Evolutionary conservation across 2,797 vertebrate genomes (phyloP).

Genomic region (Amblyraja radiata): DNA sequence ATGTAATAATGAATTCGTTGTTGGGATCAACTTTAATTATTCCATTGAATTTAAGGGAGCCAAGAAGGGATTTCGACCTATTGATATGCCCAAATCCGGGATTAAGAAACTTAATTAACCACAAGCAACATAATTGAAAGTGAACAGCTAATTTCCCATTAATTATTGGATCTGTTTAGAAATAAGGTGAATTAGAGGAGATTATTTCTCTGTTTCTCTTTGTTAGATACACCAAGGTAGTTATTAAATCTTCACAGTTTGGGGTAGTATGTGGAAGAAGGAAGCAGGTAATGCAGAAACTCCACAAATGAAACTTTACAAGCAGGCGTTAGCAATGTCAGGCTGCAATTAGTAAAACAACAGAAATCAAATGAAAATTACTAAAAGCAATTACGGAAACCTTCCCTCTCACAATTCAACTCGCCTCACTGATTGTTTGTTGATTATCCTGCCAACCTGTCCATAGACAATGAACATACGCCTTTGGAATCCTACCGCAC

Average conservation of each 20-base stretch:
- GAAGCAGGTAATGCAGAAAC: not conserved
- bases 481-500: not conserved
- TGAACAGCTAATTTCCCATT: not conserved
- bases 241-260: not conserved
- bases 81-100: not conserved
- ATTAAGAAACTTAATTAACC: slow-evolving; percentile 2
- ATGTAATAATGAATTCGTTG: slow-evolving; percentile 15
- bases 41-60: not conserved
- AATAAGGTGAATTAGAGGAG: not conserved
- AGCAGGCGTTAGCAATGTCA: not conserved
- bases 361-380: not conserved
- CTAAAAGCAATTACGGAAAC: not conserved
- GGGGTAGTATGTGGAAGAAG: not conserved
- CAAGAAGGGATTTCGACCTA: not conserved
- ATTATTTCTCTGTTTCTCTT: slow-evolving; percentile 27
- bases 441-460: not conserved
- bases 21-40: not conserved
- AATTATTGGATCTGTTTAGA: slow-evolving; percentile 20
- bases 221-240: not conserved
- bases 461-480: not conserved
- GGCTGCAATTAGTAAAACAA: slow-evolving; percentile 24
- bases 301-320: not conserved
- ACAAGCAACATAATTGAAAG: not conserved
- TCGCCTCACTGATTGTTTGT: not conserved
- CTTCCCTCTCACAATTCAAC: not conserved